These are phyloP conservation scores for Pheucticus melanocephalus DNA, from an alignment of 2,113 vertebrate genomes.

Conservation along the genomic window DNA sequence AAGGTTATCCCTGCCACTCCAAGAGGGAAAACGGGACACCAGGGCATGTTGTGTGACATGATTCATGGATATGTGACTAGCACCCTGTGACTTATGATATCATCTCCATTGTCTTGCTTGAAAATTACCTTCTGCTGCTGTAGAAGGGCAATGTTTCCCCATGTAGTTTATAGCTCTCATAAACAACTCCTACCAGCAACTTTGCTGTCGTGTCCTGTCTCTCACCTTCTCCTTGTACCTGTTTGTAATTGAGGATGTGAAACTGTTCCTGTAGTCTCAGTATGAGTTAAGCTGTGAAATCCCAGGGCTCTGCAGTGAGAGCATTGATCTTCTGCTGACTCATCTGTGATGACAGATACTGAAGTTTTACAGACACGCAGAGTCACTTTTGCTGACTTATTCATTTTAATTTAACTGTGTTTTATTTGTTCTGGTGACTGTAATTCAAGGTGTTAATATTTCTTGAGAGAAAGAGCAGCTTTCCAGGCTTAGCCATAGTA, in stretches of 20 bases:
- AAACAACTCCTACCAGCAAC: not conserved
- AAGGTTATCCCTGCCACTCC: constrained; percentile 19
- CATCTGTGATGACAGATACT: not conserved
- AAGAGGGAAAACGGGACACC: not conserved
- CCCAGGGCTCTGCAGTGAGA: not conserved
- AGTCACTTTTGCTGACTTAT: not conserved
- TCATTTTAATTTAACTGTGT: not conserved
- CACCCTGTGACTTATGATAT: constrained; percentile 4
- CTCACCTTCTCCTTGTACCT: not conserved
- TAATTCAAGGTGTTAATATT: not conserved
- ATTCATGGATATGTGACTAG: not conserved
- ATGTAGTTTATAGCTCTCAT: not conserved
- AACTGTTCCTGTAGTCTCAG: not conserved
- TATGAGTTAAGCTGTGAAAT: not conserved
- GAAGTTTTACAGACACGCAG: not conserved
- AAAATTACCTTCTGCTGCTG: not conserved
- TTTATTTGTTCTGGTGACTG: not conserved
- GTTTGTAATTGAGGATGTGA: not conserved
- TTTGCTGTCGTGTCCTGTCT: not conserved
- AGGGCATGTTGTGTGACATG: not conserved
- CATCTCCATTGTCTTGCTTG: not conserved
- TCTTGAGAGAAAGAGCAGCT: not conserved
- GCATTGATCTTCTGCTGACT: not conserved
- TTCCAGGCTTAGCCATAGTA: not conserved
- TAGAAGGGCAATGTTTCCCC: not conserved